Base-by-base conservation (phyloP, 2,797 vertebrate genomes). In the Austrolebias charrua region DNA sequence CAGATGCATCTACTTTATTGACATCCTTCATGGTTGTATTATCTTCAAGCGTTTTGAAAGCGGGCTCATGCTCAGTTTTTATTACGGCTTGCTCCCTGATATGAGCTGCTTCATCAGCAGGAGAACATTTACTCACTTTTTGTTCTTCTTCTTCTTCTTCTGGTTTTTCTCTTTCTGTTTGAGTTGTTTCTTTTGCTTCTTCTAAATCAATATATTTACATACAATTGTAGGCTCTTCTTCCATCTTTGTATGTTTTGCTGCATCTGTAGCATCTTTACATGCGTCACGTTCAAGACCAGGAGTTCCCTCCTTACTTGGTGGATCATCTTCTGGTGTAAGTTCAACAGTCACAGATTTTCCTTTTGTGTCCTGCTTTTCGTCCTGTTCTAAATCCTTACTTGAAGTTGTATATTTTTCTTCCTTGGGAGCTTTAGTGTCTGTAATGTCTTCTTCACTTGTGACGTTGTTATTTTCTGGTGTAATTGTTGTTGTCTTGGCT, bases 391-490 rank as follows among this genome's bases (percentile, higher is more conserved):
- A 62, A 19, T 78, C 73, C 28, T 72, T 77, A 24, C n/a, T 56
- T 35, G 50, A 19, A 52, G n/a, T 64, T 6, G 16, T 15, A 10
- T 71, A 60, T 63, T 70, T 70, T 31, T 69, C 66, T 29, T 77
- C 75, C 14, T 42, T 53, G 16, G 29, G 29, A 44, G 50, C 40
- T 73, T 63, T 61, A 1, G 45, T 59, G 49, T 64, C 69, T 13
- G 49, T 57, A 18, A 15, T 44, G 11, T 78, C 76, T 42, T 75
- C 78, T 78, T 78, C 50, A 43, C 68, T 59, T 15, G 2, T 46
- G 11, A 63, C 59, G 63, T 66, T 56, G 15, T 77, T 67, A 44
- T 70, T 64, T 63, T 82, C 76, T 38, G 57, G 35, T 12, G 79
- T 69, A 18, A 40, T 40, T 40, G 38, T 42, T 15, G n/a, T 55